phyloP scores from a whole-genome alignment of 2,113 vertebrate species.

The Amphiprion ocellaris region DNA sequence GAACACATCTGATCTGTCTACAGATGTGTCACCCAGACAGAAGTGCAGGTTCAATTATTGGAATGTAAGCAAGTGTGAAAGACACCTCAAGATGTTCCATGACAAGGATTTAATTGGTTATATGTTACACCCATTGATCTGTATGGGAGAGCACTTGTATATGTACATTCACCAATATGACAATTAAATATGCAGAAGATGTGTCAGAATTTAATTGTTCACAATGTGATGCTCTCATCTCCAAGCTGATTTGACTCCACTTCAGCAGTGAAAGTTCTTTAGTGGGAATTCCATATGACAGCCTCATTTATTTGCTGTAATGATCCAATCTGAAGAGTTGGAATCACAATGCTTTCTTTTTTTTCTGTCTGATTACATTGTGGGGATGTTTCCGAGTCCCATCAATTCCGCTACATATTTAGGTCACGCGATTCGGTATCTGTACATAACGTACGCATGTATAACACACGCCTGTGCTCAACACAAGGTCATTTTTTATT shows the following conservation, averaged over 20 bases:
- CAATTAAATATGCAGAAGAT: constrained; percentile 49
- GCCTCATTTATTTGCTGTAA: constrained; percentile 18
- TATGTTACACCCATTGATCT: constrained; percentile 51
- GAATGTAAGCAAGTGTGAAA: constrained; percentile 67
- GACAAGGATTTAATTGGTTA: constrained; percentile 71
- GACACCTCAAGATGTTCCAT: constrained; percentile 62
- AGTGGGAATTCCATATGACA: constrained; percentile 21
- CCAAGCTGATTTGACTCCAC: constrained; percentile 52
- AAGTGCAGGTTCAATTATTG: constrained; percentile 60
- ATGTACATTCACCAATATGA: constrained; percentile 37
- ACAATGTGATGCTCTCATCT: constrained; percentile 39
- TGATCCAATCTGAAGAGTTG: constrained; percentile 2
- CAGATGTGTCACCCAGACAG: constrained; percentile 42
- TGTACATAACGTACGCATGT: too few species aligned
- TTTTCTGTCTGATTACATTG: neutral
- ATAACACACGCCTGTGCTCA: too few species aligned
- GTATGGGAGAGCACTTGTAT: constrained; percentile 5
- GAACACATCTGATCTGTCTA: constrained; percentile 52
- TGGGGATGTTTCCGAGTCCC: too few species aligned
- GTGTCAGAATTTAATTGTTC: constrained; percentile 56
- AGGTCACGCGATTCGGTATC: too few species aligned
- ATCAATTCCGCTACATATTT: too few species aligned
- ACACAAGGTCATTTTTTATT: too few species aligned
- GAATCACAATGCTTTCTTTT: neutral
- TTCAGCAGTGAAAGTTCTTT: constrained; percentile 29